Conservation (phyloP, 2,113 vertebrate genomes). For the Urocitellus parryii region DNA sequence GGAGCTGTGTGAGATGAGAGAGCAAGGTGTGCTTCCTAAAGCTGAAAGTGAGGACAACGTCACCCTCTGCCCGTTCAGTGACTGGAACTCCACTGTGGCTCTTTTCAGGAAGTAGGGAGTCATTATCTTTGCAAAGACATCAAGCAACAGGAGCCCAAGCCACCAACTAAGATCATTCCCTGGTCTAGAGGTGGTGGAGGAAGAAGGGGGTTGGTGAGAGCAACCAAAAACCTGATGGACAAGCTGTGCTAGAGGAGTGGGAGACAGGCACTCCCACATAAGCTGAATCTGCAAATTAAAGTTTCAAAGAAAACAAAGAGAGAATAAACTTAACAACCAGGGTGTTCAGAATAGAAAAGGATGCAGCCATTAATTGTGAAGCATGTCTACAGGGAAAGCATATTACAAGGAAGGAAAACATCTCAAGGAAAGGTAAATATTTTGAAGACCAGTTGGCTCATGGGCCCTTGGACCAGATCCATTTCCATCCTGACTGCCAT, state of each 20-base stretch:
- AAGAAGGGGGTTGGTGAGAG: not conserved
- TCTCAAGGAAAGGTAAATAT: not conserved
- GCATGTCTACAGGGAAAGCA: not conserved
- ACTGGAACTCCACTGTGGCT: not conserved
- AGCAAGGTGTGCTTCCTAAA: not conserved
- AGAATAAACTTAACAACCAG: conserved; percentile 14
- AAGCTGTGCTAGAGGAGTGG: not conserved
- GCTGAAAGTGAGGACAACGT: not conserved
- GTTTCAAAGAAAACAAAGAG: not conserved
- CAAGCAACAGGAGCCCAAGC: not conserved
- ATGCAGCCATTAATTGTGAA: not conserved
- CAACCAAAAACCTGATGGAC: not conserved
- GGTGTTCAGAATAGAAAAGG: not conserved
- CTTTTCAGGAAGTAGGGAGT: too few relatives aligned
- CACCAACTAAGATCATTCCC: not conserved
- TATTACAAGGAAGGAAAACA: not conserved
- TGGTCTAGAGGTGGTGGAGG: not conserved
- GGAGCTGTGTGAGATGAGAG: not conserved
- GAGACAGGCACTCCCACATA: not conserved
- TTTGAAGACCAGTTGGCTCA: not conserved
- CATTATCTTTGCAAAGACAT: not conserved
- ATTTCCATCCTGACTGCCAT: not conserved
- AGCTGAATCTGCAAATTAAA: not conserved
- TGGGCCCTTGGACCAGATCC: not conserved
- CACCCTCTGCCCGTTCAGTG: not conserved